Base-by-base conservation (phyloP, 2,888 invertebrate genomes). In the Nebria salina region DNA sequence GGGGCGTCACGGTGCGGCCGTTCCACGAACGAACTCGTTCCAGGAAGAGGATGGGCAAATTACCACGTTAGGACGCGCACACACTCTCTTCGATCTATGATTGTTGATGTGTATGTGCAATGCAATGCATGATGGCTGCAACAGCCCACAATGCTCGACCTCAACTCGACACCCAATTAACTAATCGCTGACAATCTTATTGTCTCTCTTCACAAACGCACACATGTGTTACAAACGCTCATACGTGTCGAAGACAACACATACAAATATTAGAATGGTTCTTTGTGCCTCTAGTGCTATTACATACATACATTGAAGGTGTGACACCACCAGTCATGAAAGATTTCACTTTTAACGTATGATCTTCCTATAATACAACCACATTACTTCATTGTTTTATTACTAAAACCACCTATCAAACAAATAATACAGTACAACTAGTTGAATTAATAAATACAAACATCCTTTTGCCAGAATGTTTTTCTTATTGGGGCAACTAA, bases 21-120 rank as follows among this genome's bases (percentile, higher is more conserved):
- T 81, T 81, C 81, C 76, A 72, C 81, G 81, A 81, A 81, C 65
- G 54, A 65, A 65, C 72, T 75, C 75, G 76, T 81, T 81, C 81
- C 81, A 73, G 81, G 81, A 81, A 81, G 81, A 81, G 81, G 81
- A 70, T 76, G 76, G 76, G 81, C 81, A 81, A 81, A 81, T 81
- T 81, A 76, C 81, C 73, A 76, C 81, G 81, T 72, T 76, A 75
- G 81, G 64, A 72, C 81, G 68, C 75, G 76, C 64, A 72, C 81
- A 65, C 81, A 66, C 66, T 20, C 66, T 66, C 13, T 70, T 25
- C 70, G 70, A 70, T 70, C 70, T 73, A 43, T 43, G 73, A 73
- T 73, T 73, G 73, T 73, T 41, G 26, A 4, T n/a, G 15, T 41
- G 41, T 34, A 73, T 13, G 34, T 13, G 41, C 73, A 9, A 41